phyloP scores from a whole-genome alignment of 2,888 invertebrate genomes.

The Brassicogethes aeneus region DNA sequence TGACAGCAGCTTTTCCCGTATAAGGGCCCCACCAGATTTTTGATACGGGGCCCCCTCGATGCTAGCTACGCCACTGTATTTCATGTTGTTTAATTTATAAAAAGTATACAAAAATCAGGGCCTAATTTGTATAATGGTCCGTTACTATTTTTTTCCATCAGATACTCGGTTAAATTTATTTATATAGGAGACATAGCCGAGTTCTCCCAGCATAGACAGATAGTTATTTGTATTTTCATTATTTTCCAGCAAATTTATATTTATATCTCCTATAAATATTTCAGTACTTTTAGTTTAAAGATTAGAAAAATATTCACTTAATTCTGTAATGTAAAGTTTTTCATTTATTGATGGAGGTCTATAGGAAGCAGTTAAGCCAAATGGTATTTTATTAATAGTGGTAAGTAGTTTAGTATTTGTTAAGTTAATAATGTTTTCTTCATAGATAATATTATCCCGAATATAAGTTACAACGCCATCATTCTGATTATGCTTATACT shows the following conservation, averaged over 20 bases:
- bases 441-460: too few species aligned
- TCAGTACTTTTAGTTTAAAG: too few species aligned
- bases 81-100: too few species aligned
- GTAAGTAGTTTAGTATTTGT: background rate
- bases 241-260: background rate
- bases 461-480: background rate
- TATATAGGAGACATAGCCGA: background rate
- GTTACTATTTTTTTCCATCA: conserved; percentile 6
- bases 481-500: background rate
- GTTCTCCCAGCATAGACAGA: background rate
- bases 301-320: too few species aligned
- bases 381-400: background rate
- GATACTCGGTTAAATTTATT: background rate
- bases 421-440: background rate
- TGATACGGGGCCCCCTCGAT: too few species aligned
- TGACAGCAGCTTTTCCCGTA: too few species aligned
- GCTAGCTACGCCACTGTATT: too few species aligned
- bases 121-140: too few species aligned
- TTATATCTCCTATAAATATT: too few species aligned
- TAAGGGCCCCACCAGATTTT: too few species aligned
- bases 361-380: background rate
- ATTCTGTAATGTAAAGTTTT: too few species aligned
- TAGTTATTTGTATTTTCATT: conserved; percentile 1
- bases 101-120: too few species aligned
- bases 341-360: background rate